Evolutionary conservation across 2,113 vertebrate genomes (phyloP), one percentile per base, ranked within the genome.

Genomic region (Oryzias javanicus): DNA sequence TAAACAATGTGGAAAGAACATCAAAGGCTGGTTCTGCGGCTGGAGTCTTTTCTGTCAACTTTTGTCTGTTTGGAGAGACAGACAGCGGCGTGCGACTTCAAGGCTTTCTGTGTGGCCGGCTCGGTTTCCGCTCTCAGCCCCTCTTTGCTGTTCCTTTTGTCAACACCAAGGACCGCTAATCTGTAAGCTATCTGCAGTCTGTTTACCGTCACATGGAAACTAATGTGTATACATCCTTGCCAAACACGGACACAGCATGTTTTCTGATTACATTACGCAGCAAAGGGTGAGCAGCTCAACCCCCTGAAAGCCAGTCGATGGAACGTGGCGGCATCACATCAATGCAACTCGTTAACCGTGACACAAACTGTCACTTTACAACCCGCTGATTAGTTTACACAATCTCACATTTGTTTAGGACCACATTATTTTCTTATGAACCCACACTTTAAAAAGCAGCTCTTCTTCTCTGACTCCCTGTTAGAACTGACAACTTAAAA

Each of bases 11-110:
- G 49, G 79, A 45, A 47, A 47, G 17, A 49, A 86, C 78, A 88
- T 89, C 81, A 87, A 88, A 83, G 68, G 59, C 22, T 12, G 4
- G 62, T 50, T 68, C 78, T 68, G 55, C 59, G 76, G 67, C 78
- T 80, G 50, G 63, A 76, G 65, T 66, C 63, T 82, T 51, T 75
- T 88, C 75, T 63, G 69, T 84, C 77, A 80, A 60, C 73, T 76
- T 79, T 50, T 49, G 55, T 71, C 77, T 88, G 86, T 90, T 90
- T 89, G 82, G 64, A 81, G 73, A 82, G 72, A 80, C 70, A 83
- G 75, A 86, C 74, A 52, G 79, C 54, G 59, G 67, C 64, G 45
- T 65, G 67, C 74, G 53, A 87, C 81, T 79, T 83, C 76, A 79
- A 87, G 80, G 74, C 77, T 77, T 84, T 82, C 73, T 85, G 79